Evolutionary conservation across 2,113 vertebrate species (phyloP).

Genomic region (Urocolius indicus): DNA sequence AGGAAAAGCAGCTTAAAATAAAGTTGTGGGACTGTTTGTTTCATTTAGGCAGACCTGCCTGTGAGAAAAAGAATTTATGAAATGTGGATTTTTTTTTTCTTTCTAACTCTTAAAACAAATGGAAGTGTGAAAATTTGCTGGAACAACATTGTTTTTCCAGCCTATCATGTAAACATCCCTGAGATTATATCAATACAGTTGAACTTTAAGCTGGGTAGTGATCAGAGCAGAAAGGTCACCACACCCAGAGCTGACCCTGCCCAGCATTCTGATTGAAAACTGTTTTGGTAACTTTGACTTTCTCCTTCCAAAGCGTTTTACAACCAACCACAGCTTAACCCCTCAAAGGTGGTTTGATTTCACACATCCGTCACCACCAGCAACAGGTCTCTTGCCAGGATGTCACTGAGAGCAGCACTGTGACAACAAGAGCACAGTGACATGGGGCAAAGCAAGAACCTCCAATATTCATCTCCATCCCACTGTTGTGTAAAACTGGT

Average conservation of each 20-base stretch:
- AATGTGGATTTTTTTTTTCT: background rate
- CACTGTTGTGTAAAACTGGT: background rate
- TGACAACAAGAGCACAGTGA: background rate
- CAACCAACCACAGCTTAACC: conserved; percentile 15
- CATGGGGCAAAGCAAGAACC: background rate
- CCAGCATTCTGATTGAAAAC: background rate
- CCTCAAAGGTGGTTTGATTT: background rate
- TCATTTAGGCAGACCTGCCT: conserved; percentile 12
- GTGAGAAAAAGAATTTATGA: conserved; percentile 34
- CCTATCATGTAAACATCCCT: background rate
- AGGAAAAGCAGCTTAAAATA: conserved; percentile 53
- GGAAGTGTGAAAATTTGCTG: conserved; percentile 30
- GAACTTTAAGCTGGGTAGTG: background rate
- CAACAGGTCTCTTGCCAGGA: background rate
- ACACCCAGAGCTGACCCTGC: background rate
- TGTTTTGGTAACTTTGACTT: conserved; percentile 29
- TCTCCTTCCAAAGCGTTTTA: background rate
- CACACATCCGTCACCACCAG: background rate
- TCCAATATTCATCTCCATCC: background rate
- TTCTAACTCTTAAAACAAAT: conserved; percentile 54
- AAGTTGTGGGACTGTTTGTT: conserved; percentile 1
- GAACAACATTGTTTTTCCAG: conserved; percentile 23
- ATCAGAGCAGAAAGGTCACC: conserved; percentile 37
- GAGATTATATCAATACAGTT: background rate
- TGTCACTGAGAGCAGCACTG: background rate